phyloP scores from a whole-genome alignment of 2,797 vertebrate species.

The Microchirus variegatus region DNA sequence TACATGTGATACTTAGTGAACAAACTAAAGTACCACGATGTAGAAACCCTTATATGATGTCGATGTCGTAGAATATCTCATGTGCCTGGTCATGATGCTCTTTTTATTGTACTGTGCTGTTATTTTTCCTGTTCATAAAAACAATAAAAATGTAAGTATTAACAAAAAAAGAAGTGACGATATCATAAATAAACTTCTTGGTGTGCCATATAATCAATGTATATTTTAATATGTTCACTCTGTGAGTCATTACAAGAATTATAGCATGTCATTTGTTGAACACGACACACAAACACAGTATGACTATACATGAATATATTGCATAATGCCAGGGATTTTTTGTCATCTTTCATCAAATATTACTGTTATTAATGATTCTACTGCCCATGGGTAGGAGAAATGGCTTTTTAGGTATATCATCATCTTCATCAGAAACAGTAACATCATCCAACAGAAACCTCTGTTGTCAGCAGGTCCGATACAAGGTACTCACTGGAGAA shows the following conservation, averaged over 20 bases:
- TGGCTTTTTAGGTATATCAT: slow-evolving; percentile 65
- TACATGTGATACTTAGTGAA: no score
- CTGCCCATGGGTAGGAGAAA: slow-evolving; percentile 54
- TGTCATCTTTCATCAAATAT: slow-evolving; percentile 57
- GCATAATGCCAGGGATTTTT: slow-evolving; percentile 63
- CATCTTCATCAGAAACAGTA: slow-evolving; percentile 20
- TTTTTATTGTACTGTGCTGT: no score
- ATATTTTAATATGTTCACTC: neutral
- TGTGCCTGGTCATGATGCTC: no score
- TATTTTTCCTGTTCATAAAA: no score
- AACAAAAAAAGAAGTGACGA: slow-evolving; percentile 1
- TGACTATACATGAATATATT: slow-evolving; percentile 60
- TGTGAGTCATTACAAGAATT: neutral
- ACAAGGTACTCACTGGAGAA: slow-evolving; percentile 20
- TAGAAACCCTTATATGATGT: no score
- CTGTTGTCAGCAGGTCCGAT: slow-evolving; percentile 14
- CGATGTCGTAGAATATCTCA: no score
- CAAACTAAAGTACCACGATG: no score
- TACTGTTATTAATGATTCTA: slow-evolving; percentile 53
- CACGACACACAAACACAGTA: slow-evolving; percentile 46
- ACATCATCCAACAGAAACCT: slow-evolving; percentile 20
- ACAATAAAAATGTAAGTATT: neutral
- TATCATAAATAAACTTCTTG: neutral
- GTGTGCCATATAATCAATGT: neutral
- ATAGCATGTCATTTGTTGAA: slow-evolving; percentile 19